Evolutionary conservation across 2,888 invertebrate species (phyloP).

Genomic region (Chalcis sispes): DNA sequence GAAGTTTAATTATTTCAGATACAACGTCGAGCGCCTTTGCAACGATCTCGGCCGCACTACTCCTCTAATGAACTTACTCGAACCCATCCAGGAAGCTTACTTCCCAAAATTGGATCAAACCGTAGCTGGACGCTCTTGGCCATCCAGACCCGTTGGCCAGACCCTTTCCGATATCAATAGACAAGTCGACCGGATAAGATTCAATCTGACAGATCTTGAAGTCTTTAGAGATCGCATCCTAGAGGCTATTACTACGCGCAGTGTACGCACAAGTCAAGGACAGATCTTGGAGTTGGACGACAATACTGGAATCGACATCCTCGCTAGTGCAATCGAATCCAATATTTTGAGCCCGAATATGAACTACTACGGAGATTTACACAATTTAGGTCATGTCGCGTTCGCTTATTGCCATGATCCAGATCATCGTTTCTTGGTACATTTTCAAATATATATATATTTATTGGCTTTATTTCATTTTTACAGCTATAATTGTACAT

Average conservation of each 20-base stretch:
- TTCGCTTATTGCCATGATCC: slow-evolving; percentile 89
- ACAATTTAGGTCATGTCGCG: slow-evolving; percentile 89
- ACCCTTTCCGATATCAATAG: slow-evolving; percentile 81
- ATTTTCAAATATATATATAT: no score
- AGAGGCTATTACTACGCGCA: slow-evolving; percentile 83
- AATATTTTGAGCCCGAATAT: slow-evolving; percentile 84
- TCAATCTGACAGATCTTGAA: slow-evolving; percentile 84
- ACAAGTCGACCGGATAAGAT: slow-evolving; percentile 81
- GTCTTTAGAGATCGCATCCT: slow-evolving; percentile 86
- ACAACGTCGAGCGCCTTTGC: slow-evolving; percentile 86
- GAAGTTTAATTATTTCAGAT: slow-evolving; percentile 79
- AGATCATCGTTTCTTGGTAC: slow-evolving; percentile 84
- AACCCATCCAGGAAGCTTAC: slow-evolving; percentile 86
- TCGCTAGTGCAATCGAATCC: slow-evolving; percentile 88
- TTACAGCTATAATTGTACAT: no score
- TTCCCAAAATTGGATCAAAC: slow-evolving; percentile 90
- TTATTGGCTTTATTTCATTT: background rate
- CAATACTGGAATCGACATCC: slow-evolving; percentile 84
- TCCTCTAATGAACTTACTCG: slow-evolving; percentile 82
- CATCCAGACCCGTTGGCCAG: slow-evolving; percentile 81
- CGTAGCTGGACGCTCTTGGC: slow-evolving; percentile 86
- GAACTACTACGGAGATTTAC: slow-evolving; percentile 86
- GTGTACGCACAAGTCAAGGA: slow-evolving; percentile 79
- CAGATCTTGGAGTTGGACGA: slow-evolving; percentile 80
- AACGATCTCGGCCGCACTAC: slow-evolving; percentile 82